These are phyloP conservation scores for Conger conger DNA, from an alignment of 2,113 vertebrate genomes.

Conservation along the genomic window DNA sequence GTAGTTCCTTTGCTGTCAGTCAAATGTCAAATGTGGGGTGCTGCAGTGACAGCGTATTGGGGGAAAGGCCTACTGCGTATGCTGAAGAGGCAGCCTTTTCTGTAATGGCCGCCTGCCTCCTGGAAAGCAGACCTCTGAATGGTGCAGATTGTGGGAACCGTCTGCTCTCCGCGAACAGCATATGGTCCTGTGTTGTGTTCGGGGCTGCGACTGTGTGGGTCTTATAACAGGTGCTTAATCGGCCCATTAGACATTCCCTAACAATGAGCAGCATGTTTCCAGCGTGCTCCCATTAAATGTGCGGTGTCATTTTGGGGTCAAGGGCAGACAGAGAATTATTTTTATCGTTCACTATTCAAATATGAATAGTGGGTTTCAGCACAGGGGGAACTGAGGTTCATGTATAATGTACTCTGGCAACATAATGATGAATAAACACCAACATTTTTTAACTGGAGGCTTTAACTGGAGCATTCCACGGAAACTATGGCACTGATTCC, in stretches of 20 bases:
- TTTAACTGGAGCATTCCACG: neutral
- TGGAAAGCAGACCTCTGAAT: neutral
- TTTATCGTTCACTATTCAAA: neutral
- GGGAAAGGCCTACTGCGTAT: neutral
- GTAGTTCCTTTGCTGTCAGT: neutral
- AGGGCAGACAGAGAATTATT: neutral
- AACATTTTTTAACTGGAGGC: neutral
- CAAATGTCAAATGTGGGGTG: neutral
- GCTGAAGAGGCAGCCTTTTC: neutral
- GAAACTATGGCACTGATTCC: neutral
- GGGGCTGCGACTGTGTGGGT: neutral
- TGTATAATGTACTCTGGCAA: neutral
- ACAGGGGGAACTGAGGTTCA: neutral
- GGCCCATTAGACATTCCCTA: conserved; percentile 5
- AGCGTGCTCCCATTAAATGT: neutral
- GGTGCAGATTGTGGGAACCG: neutral
- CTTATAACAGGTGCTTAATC: conserved; percentile 3
- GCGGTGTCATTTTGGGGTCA: neutral
- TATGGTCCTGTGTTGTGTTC: neutral
- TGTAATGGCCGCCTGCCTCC: neutral
- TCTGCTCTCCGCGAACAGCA: neutral
- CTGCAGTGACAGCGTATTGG: neutral
- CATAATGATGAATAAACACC: neutral
- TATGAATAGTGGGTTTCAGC: neutral
- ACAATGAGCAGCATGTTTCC: neutral